Evolutionary conservation across 2,113 vertebrate species (phyloP).

Genomic region (Amblyornis subalaris): DNA sequence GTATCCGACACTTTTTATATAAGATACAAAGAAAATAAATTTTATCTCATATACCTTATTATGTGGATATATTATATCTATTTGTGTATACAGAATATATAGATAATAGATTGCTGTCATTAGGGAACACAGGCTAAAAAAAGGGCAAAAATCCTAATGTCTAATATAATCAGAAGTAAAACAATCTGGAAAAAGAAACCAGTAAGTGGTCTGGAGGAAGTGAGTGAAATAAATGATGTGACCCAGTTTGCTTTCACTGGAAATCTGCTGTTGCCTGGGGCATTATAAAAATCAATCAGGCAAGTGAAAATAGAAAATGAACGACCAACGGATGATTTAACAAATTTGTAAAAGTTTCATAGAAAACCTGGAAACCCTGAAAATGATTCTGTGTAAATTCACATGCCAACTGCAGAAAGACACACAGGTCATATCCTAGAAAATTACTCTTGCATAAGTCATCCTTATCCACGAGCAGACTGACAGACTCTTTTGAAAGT

Average conservation of each 20-base stretch:
- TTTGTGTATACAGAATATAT: neutral
- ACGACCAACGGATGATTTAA: conserved; percentile 35
- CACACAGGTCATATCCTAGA: neutral
- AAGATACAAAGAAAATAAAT: neutral
- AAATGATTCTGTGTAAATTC: neutral
- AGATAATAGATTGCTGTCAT: neutral
- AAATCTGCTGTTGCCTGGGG: conserved; percentile 58
- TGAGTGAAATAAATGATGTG: conserved; percentile 40
- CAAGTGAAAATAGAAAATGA: conserved; percentile 55
- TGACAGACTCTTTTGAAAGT: neutral
- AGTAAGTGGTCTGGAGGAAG: conserved; percentile 39
- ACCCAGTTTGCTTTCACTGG: conserved; percentile 60
- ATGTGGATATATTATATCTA: neutral
- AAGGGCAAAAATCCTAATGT: neutral
- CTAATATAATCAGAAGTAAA: conserved; percentile 52
- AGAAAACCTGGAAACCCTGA: conserved; percentile 39
- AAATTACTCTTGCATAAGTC: neutral
- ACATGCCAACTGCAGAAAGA: neutral
- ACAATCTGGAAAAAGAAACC: conserved; percentile 40
- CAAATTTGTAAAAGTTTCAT: conserved; percentile 41
- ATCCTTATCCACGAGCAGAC: neutral
- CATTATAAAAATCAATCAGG: conserved; percentile 65
- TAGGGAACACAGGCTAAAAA: neutral
- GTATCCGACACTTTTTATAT: neutral
- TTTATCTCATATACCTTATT: neutral